Conservation (phyloP, 2,113 vertebrate species). For the Penelope pileata region DNA sequence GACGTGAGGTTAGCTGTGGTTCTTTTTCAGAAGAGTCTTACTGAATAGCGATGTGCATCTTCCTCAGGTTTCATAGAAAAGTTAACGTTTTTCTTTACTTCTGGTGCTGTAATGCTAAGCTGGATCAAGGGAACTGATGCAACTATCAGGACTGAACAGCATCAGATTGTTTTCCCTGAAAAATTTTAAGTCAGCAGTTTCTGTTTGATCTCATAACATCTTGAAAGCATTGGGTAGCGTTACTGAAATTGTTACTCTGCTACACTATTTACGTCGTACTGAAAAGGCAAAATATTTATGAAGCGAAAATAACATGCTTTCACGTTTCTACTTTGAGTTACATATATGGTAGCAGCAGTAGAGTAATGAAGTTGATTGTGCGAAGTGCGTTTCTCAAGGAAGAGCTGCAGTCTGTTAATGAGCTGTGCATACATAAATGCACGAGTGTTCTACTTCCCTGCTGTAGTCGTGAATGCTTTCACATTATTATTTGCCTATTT, state of each 20-base stretch:
- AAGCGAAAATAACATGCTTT: background rate
- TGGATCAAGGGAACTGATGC: background rate
- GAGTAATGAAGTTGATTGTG: background rate
- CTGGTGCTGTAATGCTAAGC: background rate
- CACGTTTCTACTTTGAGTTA: background rate
- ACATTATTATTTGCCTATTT: background rate
- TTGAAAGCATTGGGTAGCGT: background rate
- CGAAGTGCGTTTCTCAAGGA: background rate
- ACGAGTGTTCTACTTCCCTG: background rate
- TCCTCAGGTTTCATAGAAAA: background rate
- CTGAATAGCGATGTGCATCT: background rate
- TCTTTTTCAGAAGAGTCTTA: background rate
- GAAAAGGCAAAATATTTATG: background rate
- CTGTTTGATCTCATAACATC: background rate
- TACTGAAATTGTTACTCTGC: background rate
- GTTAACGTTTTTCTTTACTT: background rate
- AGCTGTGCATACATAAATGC: background rate
- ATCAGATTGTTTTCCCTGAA: background rate
- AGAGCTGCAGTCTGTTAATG: background rate
- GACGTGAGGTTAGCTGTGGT: background rate
- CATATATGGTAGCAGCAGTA: background rate
- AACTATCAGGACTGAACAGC: background rate
- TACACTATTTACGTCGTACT: background rate
- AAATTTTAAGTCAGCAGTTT: background rate
- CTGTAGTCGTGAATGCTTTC: background rate